Evolutionary conservation across 2,888 invertebrate species (phyloP), one percentile per base, ranked within the genome.

Genomic region (Andrena bicolor): DNA sequence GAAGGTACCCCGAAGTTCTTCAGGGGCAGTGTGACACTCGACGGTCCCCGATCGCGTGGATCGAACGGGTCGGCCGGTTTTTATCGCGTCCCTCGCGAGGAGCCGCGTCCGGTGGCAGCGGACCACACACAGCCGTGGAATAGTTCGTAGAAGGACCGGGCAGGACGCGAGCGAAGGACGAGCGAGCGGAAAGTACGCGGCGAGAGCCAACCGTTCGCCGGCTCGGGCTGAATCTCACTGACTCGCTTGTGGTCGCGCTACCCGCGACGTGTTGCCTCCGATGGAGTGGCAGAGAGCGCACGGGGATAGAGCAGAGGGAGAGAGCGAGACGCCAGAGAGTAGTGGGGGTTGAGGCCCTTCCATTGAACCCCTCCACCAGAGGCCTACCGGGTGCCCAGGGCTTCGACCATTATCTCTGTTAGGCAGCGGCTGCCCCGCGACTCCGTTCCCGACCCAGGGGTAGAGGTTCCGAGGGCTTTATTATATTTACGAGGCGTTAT

Each of bases 401-500:
- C 88, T 76, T 87, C 84, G 89, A 88, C 88, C 88, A 89, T 90
- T 90, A 91, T 89, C 91, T 90, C 83, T 88, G 86, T 78, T 76
- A 79, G 80, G 72, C 83, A 82, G 83, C 76, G 79, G 20, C 74
- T 74, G 64, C 69, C 68, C 66, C 56, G 72, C 69, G 41, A 35
- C 56, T 73, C 74, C 76, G 53, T 61, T 41, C 60, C 48, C 76
- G 70, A 70, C 32, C 74, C 53, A 48, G 66, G 51, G 64, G 84
- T 78, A 84, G 76, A 74, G 79, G 78, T 51, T 88, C 86, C 82
- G 86, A 82, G 81, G 86, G 86, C 88, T 91, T 92, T 91, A 91
- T 92, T 92, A 92, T 91, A 92, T 92, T 92, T 92, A 92, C 90
- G 91, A 90, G 90, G 90, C 91, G 90, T 92, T 92, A 92, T 92